Evolutionary conservation across 2,113 vertebrate species (phyloP).

Genomic region (Coregonus clupeaformis): DNA sequence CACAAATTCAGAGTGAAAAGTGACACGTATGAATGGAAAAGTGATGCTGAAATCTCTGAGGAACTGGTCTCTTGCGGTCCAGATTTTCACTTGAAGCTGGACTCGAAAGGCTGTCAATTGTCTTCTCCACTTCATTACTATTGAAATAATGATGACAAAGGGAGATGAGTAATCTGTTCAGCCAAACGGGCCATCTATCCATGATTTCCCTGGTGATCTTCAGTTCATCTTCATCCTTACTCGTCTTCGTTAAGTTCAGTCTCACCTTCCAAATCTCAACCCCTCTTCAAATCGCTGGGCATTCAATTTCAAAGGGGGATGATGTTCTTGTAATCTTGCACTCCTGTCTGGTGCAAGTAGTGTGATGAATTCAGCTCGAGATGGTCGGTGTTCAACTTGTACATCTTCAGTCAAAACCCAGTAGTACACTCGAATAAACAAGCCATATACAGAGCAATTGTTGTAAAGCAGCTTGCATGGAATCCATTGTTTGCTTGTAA

Average conservation of each 20-base stretch:
- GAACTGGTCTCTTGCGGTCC: constrained; percentile 29
- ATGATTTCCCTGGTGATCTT: constrained; percentile 5
- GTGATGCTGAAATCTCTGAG: constrained; percentile 44
- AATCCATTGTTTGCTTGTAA: neutral
- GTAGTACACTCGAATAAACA: too few species aligned
- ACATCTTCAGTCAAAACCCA: neutral
- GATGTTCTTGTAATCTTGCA: constrained; percentile 39
- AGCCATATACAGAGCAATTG: constrained; percentile 34
- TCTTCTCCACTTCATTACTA: neutral
- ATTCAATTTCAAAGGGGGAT: neutral
- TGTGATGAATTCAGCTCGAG: neutral
- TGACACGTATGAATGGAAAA: constrained; percentile 28
- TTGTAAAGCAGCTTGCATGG: constrained; percentile 20
- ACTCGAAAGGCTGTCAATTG: neutral
- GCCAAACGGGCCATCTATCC: neutral
- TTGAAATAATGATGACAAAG: neutral
- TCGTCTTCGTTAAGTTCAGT: neutral
- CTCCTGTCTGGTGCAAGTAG: neutral
- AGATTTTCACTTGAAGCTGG: neutral
- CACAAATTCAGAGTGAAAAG: constrained; percentile 42
- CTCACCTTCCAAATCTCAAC: neutral
- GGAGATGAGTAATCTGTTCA: neutral
- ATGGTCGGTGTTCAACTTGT: constrained; percentile 22
- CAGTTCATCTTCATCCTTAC: neutral
- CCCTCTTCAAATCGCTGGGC: neutral